Evolutionary conservation across 1,140 invertebrate genomes (phyloP).

Genomic region (Forficula auricularia): DNA sequence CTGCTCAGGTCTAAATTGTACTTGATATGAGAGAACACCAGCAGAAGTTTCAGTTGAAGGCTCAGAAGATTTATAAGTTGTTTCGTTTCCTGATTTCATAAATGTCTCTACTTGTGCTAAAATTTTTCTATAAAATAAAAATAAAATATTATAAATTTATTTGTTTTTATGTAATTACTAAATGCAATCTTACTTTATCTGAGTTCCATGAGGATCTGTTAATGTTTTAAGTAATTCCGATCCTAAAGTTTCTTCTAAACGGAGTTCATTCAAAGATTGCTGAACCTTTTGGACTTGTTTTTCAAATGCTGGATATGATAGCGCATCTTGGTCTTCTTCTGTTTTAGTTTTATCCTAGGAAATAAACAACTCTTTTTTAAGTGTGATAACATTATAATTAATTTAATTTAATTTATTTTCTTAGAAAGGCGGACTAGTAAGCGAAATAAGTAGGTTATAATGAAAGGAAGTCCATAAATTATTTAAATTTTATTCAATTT

Average conservation of each 20-base stretch:
- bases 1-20: constrained; percentile 40
- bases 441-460: no score
- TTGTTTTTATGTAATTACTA: neutral
- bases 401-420: no score
- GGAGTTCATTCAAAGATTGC: constrained; percentile 35
- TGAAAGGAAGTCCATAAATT: no score
- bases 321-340: constrained; percentile 21
- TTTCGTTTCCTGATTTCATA: constrained; percentile 7
- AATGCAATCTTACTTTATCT: constrained; percentile 31
- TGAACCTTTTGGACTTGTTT: constrained; percentile 34
- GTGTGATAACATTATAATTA: neutral
- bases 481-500: no score
- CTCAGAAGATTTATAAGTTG: neutral
- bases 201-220: constrained; percentile 36
- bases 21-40: constrained; percentile 34
- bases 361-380: no score
- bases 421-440: no score
- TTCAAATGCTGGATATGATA: constrained; percentile 27
- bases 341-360: constrained; percentile 10
- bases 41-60: neutral
- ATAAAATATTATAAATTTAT: neutral
- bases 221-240: constrained; percentile 33
- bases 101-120: neutral
- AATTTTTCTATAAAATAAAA: neutral
- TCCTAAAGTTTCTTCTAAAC: constrained; percentile 37